Percentiles rank a stretch among this genome's conserved stretches.
Evolutionary conservation across 2,797 vertebrate species (phyloP).

Genomic region (Sebastes iracundus): DNA sequence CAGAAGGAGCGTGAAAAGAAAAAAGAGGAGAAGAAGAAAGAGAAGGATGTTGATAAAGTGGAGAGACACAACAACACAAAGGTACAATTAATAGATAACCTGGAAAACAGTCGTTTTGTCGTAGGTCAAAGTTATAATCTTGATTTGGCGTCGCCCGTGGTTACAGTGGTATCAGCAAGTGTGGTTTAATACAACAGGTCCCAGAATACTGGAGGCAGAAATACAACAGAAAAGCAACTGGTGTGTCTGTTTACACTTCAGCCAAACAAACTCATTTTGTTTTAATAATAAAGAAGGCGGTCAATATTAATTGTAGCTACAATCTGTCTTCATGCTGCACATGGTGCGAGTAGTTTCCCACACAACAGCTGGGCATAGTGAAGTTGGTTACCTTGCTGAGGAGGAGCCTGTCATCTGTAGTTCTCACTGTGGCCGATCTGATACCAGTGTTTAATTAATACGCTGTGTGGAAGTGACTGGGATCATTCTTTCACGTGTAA

Average conservation of each 20-base stretch:
- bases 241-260: neutral
- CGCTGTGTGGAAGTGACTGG: no score
- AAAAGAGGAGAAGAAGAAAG: slow-evolving; percentile 93
- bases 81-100: slow-evolving; percentile 74
- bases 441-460: no score
- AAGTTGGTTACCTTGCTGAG: no score
- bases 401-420: neutral
- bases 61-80: slow-evolving; percentile 86
- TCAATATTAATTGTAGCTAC: neutral
- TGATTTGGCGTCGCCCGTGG: no score
- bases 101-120: neutral
- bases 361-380: neutral
- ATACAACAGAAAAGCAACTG: neutral
- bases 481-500: no score
- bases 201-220: neutral
- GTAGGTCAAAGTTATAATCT: neutral
- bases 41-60: slow-evolving; percentile 88
- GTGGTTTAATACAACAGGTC: neutral
- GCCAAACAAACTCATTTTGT: neutral
- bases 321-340: neutral
- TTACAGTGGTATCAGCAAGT: neutral
- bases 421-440: neutral
- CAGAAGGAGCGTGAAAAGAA: slow-evolving; percentile 95
- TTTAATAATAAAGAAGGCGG: neutral
- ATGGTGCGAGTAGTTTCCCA: neutral